Base-by-base conservation (phyloP, 2,888 invertebrate genomes). In the Patella ulyssiponensis region DNA sequence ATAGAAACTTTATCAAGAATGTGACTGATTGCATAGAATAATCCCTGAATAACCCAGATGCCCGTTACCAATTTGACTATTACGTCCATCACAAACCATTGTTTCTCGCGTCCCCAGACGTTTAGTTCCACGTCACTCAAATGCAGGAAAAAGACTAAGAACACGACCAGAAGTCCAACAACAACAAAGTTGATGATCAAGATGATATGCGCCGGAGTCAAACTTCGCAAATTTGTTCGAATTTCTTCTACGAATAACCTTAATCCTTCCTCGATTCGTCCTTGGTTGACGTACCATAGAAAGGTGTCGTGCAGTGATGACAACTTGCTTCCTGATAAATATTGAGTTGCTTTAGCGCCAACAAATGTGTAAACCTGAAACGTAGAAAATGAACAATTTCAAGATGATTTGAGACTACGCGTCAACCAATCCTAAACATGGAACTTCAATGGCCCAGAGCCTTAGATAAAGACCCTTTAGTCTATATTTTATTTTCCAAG, bases 101-200 rank as follows among this genome's bases (percentile, higher is more conserved):
- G 75, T 17, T 78, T 75, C 52, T 83, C 82, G 17, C 76, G 69
- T 9, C 83, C 83, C 83, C 83, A 84, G 1, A 81, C 80, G 70
- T 83, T 81, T 7, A 79, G 44, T 70, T 84, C 84, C 12, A 79
- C 75, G 17, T 82, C 79, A 33, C 81, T 74, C 2, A 81, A 54
- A 71, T 81, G 77, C 7, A 84, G 75, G 58, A 80, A 80, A 58
- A 79, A 80, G 12, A 81, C 64, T 17, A 84, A 70, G 23, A 77
- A 79, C 12, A 76, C 69, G 11, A 71, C 79, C 7, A 79, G 33
- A 0, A 78, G n/a, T 3, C 79, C 75, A 14, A 78, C 20, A 0
- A 76, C n/a, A 11, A 81, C 44, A 79, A 84, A 77, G 71, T 78
- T 81, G 3, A 80, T 64, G 9, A 84, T 80, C 15, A 85, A 76